Conservation (phyloP, 2,797 vertebrate genomes). For the Astyanax mexicanus region DNA sequence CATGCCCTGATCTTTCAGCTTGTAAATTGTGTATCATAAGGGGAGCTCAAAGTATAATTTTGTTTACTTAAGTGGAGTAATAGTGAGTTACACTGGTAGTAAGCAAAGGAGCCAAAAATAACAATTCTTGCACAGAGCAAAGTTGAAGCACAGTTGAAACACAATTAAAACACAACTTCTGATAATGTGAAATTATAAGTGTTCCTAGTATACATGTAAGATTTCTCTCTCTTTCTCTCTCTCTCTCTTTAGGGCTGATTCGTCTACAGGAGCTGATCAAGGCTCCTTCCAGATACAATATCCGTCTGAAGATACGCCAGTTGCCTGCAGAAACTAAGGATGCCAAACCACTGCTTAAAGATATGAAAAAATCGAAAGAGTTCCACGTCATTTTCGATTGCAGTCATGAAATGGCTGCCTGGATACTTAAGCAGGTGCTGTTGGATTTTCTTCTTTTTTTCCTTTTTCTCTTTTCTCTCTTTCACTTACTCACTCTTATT, state of each 20-base stretch:
- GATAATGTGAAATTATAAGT: too few species aligned
- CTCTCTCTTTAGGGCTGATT: slow-evolving; percentile 87
- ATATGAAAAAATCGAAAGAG: slow-evolving; percentile 98
- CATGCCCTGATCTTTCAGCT: too few species aligned
- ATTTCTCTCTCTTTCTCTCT: slow-evolving; percentile 60
- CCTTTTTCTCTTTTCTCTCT: not conserved
- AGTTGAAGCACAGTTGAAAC: too few species aligned
- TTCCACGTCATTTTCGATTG: slow-evolving; percentile 99
- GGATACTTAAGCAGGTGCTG: slow-evolving; percentile 98
- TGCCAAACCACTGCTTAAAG: slow-evolving; percentile 96
- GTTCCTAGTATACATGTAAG: too few species aligned
- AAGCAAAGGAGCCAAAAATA: too few species aligned
- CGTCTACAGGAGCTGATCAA: slow-evolving; percentile 98
- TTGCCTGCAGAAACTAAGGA: slow-evolving; percentile 95
- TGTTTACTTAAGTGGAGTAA: too few species aligned
- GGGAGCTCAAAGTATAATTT: too few species aligned
- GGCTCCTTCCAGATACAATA: slow-evolving; percentile 95
- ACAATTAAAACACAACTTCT: too few species aligned
- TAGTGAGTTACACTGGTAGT: too few species aligned
- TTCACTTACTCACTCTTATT: not conserved
- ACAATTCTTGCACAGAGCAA: too few species aligned
- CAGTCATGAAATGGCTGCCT: slow-evolving; percentile 97
- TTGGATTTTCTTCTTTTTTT: too few species aligned
- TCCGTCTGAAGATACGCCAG: slow-evolving; percentile 97
- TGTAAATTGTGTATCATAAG: too few species aligned